Evolutionary conservation across 2,113 vertebrate species (phyloP), one percentile per base, ranked within the genome.

Genomic region (Halcyon malimbica): DNA sequence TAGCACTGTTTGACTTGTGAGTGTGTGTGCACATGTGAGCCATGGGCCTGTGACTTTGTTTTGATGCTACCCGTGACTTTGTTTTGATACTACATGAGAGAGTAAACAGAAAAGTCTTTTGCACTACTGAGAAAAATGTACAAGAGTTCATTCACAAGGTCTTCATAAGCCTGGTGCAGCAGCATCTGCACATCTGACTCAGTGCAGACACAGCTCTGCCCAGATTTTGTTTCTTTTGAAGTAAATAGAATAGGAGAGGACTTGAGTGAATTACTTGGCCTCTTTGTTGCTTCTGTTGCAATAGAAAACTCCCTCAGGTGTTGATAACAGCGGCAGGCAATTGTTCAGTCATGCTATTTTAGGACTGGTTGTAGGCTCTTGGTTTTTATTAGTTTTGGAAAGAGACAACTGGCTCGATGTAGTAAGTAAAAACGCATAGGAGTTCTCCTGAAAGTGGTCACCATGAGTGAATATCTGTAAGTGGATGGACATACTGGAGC

Each of bases 11-110:
- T 76, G n/a, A 16, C 56, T 35, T 29, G 26, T 19, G 0, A n/a
- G 13, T 75, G 12, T 73, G 16, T 41, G 16, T n/a, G 13, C 16
- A 28, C 4, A 7, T 1, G 0, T n/a, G 9, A 4, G 1, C 16
- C 31, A 5, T 41, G 25, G 41, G 70, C 51, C 20, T 46, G 5
- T 56, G 28, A 11, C 42, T 88, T 84, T 39, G 25, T 71, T 74
- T 71, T 63, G 31, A 25, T 60, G 25, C 5, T 60, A 21, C 4
- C 35, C 35, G 5, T 56, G 28, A 11, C 42, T 88, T 84, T 39
- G 25, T 71, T 74, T 71, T 63, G 31, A 25, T 60, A 28, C 5
- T 60, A 21, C 4, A 4, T 25, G 24, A 70, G 26, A 46, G 13
- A 70, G 69, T 70, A 70, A 82, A 57, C 2, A 78, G 37, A 33